phyloP scores from a whole-genome alignment of 2,888 invertebrate species.

The Hyppa rectilinea region DNA sequence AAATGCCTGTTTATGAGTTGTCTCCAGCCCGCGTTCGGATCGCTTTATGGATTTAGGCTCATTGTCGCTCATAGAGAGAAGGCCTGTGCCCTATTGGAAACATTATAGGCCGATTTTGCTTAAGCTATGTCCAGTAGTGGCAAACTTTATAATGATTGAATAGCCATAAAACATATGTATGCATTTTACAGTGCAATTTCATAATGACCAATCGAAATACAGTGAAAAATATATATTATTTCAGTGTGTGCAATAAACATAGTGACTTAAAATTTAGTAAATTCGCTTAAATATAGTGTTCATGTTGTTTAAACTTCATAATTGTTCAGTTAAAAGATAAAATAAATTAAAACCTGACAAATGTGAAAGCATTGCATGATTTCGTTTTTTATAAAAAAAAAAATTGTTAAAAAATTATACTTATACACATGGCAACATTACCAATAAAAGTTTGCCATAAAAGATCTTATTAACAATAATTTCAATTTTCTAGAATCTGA shows the following conservation, averaged over 20 bases:
- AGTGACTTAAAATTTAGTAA: conserved; percentile 70
- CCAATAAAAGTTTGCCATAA: neutral
- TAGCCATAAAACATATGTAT: neutral
- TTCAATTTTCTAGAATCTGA: neutral
- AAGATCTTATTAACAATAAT: conserved; percentile 15
- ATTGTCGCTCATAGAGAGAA: no score
- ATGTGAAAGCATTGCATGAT: conserved; percentile 29
- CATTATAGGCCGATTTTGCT: no score
- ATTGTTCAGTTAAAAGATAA: conserved; percentile 31
- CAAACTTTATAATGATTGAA: neutral
- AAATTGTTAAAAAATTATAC: conserved; percentile 26
- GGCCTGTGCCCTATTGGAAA: no score
- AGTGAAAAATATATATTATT: conserved; percentile 39
- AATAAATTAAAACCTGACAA: conserved; percentile 48
- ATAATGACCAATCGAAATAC: conserved; percentile 7
- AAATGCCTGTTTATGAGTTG: no score
- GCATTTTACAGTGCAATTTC: conserved; percentile 36
- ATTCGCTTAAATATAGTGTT: conserved; percentile 68
- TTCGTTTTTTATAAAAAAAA: conserved; percentile 5
- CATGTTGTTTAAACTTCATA: conserved; percentile 29
- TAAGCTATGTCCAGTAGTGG: no score
- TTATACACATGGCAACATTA: conserved; percentile 59
- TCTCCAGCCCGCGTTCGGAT: no score
- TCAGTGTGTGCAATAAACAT: conserved; percentile 58
- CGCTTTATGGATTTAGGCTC: no score